Conservation (phyloP, 2,113 vertebrate genomes). For the Edolisoma coerulescens region DNA sequence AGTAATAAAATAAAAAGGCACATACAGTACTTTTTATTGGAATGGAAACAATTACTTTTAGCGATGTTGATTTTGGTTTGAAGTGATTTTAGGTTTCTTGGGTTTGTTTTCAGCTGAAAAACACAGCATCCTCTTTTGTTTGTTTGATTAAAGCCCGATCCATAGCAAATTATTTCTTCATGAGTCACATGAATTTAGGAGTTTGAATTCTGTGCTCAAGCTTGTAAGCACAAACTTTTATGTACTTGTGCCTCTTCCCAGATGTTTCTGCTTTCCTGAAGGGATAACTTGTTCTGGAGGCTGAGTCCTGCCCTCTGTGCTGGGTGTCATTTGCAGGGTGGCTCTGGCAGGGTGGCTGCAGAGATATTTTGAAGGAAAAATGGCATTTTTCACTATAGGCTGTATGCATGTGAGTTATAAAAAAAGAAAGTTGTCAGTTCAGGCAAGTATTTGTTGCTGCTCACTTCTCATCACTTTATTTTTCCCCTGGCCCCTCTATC, state of each 20-base stretch:
- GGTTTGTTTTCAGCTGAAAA: not conserved
- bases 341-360: not conserved
- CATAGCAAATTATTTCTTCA: not conserved
- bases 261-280: not conserved
- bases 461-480: not conserved
- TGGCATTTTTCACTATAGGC: not conserved
- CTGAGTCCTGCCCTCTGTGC: not conserved
- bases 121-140: not conserved
- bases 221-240: not conserved
- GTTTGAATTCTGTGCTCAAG: not conserved
- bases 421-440: not conserved
- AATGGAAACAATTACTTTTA: not conserved
- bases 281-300: not conserved
- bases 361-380: not conserved
- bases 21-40: not conserved
- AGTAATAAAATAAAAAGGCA: not conserved
- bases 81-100: not conserved
- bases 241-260: not conserved
- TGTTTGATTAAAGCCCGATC: not conserved
- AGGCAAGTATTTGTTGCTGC: not conserved
- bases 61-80: not conserved
- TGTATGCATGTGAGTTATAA: not conserved
- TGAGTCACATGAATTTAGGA: not conserved
- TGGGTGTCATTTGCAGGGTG: not conserved
- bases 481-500: not conserved